phyloP scores from a whole-genome alignment of 2,888 invertebrate species.

The Gnatocerus cornutus region DNA sequence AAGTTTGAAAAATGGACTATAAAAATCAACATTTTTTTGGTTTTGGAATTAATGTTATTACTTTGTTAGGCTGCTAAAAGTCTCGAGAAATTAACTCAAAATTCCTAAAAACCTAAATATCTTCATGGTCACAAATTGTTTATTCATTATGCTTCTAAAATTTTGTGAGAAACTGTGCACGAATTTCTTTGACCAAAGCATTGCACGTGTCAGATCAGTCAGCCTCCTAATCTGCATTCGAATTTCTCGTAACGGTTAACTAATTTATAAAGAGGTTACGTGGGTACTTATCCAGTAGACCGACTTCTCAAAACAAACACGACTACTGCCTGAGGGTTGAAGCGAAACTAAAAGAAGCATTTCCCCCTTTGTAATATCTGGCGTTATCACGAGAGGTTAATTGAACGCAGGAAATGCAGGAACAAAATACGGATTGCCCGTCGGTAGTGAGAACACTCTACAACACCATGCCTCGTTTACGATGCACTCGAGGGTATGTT shows the following conservation, averaged over 20 bases:
- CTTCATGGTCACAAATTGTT: too few relatives aligned
- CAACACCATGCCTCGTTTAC: constrained; percentile 40
- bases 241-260: neutral
- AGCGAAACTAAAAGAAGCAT: constrained; percentile 26
- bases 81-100: too few relatives aligned
- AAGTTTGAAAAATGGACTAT: too few relatives aligned
- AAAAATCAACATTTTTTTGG: too few relatives aligned
- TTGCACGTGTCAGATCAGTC: too few relatives aligned
- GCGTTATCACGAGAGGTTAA: constrained; percentile 51
- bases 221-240: neutral
- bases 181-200: too few relatives aligned
- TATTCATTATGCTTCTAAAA: neutral
- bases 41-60: constrained; percentile 2
- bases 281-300: neutral
- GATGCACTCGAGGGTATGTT: constrained; percentile 40
- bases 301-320: constrained; percentile 12
- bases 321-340: constrained; percentile 15
- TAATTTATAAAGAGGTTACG: constrained; percentile 3
- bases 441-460: constrained; percentile 28
- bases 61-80: too few relatives aligned
- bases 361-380: constrained; percentile 48
- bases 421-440: constrained; percentile 46
- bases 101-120: too few relatives aligned
- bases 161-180: neutral
- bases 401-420: constrained; percentile 54